phyloP scores from a whole-genome alignment of 2,888 invertebrate species.

The Anticlea derivata region DNA sequence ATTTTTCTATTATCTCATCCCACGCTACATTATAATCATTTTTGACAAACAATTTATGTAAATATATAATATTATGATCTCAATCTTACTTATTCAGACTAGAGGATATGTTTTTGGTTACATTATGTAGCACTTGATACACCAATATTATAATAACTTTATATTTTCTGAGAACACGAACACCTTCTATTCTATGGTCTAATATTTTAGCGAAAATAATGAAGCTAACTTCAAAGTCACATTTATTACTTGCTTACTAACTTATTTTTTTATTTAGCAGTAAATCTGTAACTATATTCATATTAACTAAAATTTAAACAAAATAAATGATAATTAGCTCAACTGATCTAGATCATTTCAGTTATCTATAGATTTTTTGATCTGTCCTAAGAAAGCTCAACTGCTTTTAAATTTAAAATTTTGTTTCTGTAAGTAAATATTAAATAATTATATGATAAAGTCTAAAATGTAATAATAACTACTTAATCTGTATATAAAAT shows the following conservation, averaged over 20 bases:
- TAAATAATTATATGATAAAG: too few species aligned
- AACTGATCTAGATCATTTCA: too few species aligned
- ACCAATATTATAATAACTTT: neutral
- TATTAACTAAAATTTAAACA: conserved; percentile 1
- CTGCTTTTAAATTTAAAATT: too few species aligned
- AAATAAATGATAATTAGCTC: too few species aligned
- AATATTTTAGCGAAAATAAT: conserved; percentile 25
- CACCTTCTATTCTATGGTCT: neutral
- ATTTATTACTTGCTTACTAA: conserved; percentile 66
- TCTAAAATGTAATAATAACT: conserved; percentile 10
- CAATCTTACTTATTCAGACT: conserved; percentile 66
- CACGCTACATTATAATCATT: conserved; percentile 41
- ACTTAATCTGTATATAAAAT: conserved; percentile 15
- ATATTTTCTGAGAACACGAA: neutral
- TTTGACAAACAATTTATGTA: conserved; percentile 16
- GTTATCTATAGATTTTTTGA: too few species aligned
- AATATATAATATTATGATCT: conserved; percentile 43
- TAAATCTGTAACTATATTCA: conserved; percentile 13
- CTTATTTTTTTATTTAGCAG: conserved; percentile 10
- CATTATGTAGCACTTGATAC: conserved; percentile 65
- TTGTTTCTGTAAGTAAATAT: too few species aligned
- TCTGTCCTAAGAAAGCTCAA: too few species aligned
- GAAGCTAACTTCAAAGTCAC: conserved; percentile 67
- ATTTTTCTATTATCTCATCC: conserved; percentile 42
- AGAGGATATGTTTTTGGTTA: conserved; percentile 80